These are phyloP conservation scores for Acanthurus leucopareius DNA, from an alignment of 2,797 vertebrate species.

Conservation along the genomic window DNA sequence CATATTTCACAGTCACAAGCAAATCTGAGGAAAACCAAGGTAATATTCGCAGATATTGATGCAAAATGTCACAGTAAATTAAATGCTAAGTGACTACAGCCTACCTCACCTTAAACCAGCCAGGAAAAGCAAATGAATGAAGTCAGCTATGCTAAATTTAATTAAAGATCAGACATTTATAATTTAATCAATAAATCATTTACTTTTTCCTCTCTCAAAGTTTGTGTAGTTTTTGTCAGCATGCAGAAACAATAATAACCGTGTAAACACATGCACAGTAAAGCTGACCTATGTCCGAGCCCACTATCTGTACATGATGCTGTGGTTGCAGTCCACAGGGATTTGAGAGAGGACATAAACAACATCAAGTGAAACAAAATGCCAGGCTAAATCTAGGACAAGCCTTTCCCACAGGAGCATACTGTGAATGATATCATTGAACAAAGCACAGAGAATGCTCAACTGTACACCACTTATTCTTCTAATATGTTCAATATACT, in stretches of 20 bases:
- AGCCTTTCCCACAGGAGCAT: conserved; percentile 61
- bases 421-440: conserved; percentile 59
- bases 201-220: too few relatives aligned
- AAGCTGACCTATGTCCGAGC: conserved; percentile 36
- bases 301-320: conserved; percentile 21
- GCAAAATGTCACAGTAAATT: background rate
- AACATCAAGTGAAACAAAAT: conserved; percentile 70
- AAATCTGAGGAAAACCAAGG: background rate
- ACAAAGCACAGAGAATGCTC: conserved; percentile 44
- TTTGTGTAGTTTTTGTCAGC: too few relatives aligned
- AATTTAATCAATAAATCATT: too few relatives aligned
- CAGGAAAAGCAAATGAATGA: too few relatives aligned
- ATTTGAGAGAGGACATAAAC: conserved; percentile 55
- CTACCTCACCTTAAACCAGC: background rate
- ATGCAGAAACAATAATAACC: too few relatives aligned
- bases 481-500: conserved; percentile 22
- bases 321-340: conserved; percentile 35
- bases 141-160: too few relatives aligned
- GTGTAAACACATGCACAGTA: background rate
- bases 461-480: conserved; percentile 27
- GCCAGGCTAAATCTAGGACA: conserved; percentile 68
- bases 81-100: background rate
- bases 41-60: background rate
- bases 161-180: too few relatives aligned
- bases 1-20: background rate